Base-by-base conservation (phyloP, 2,797 vertebrate species). In the Ficedula albicollis region DNA sequence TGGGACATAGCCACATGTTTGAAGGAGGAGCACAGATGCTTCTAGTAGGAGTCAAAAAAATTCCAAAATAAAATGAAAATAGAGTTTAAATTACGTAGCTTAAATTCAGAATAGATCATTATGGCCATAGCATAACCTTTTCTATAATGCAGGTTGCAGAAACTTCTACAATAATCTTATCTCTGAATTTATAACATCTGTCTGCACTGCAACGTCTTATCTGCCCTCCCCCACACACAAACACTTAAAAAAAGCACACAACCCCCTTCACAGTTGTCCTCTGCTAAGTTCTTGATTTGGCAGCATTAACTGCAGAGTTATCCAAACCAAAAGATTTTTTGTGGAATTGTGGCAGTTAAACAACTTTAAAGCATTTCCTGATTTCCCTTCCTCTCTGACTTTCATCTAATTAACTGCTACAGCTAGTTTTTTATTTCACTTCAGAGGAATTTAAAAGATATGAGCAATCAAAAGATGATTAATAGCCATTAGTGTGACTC, bases 351-450 rank as follows among this genome's bases (percentile, higher is more conserved):
- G 6, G 41, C 5, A 62, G 27, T 49, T 73, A 60, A 87, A 70
- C 26, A 84, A 39, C n/a, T 69, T 62, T 62, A 62, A 77, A 82
- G 21, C 15, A 74, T 70, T 74, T 89, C 32, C 56, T 56, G 32
- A 60, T n/a, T 87, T 70, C 32, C 12, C 38, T 93, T 74, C 18
- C 11, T 66, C 43, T 19, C 20, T 39, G 48, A 46, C 19, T 88
- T 63, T 55, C 51, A 87, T 75, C 49, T 84, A 64, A 85, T 70
- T 70, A 85, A 64, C 64, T 67, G 16, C 32, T 78, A 66, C 41
- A 73, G n/a, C 16, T 78, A 87, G 60, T 39, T 92, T 90, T 91
- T 78, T 72, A 60, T 87, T 93, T 93, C 58, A 60, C 63, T 97
- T 90, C 68, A 90, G 92, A 95, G 38, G 48, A 87, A 78, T 5